Evolutionary conservation across 2,888 invertebrate species (phyloP).

Genomic region (Drosophila picticornis): DNA sequence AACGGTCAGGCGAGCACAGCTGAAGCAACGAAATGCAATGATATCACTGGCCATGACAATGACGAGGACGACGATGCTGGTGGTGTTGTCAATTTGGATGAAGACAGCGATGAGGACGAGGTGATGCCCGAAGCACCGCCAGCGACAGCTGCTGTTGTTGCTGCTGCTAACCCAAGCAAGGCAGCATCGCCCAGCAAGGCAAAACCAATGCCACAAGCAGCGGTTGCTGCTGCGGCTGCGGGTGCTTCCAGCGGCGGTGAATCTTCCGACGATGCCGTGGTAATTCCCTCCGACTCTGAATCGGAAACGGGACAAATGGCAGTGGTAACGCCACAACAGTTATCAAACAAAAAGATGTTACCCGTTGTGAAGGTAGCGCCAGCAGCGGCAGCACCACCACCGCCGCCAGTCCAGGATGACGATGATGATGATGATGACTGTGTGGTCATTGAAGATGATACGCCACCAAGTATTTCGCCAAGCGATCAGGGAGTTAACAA

Average conservation of each 20-base stretch:
- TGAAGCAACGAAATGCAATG: slow-evolving; percentile 39
- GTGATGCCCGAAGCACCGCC: slow-evolving; percentile 56
- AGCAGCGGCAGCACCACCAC: slow-evolving; percentile 19
- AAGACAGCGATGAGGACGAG: slow-evolving; percentile 75
- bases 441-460: slow-evolving; percentile 87
- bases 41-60: slow-evolving; percentile 11
- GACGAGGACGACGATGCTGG: slow-evolving; percentile 12
- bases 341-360: slow-evolving; percentile 36
- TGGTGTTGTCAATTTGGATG: slow-evolving; percentile 77
- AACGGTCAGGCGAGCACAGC: slow-evolving; percentile 68
- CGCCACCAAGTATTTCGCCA: slow-evolving; percentile 80
- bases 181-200: slow-evolving; percentile 31
- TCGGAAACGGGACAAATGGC: slow-evolving; percentile 51
- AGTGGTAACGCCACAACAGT: slow-evolving; percentile 22
- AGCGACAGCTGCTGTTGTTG: background rate
- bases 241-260: slow-evolving; percentile 54
- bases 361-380: slow-evolving; percentile 29
- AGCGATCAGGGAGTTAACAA: slow-evolving; percentile 67
- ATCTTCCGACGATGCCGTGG: slow-evolving; percentile 83
- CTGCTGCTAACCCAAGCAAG: slow-evolving; percentile 17
- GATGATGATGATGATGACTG: slow-evolving; percentile 86
- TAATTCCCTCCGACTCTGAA: slow-evolving; percentile 84
- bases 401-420: slow-evolving; percentile 41
- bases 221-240: background rate
- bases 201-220: slow-evolving; percentile 8